Conservation (phyloP, 2,113 vertebrate species). For the Archilochus colubris region DNA sequence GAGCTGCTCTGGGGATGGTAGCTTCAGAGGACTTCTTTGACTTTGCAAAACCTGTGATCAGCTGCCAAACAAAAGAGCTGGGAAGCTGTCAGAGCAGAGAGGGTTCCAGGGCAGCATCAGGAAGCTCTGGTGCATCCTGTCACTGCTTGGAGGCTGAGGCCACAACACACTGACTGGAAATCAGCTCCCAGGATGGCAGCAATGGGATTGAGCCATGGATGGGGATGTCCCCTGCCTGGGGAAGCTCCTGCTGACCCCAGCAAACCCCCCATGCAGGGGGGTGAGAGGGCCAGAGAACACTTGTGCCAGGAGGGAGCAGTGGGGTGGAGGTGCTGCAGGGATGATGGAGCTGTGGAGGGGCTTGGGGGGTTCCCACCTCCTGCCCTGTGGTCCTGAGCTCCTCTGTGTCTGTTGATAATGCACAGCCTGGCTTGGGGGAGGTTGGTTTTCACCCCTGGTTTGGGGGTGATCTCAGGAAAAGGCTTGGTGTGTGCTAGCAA, state of each 20-base stretch:
- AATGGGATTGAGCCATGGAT: background rate
- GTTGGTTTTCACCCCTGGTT: background rate
- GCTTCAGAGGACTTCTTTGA: background rate
- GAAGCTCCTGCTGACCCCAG: background rate
- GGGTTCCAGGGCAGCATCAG: background rate
- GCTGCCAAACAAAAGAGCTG: background rate
- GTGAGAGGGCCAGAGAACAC: too few species aligned
- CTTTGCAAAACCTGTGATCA: background rate
- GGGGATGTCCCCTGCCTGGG: background rate
- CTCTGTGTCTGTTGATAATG: background rate
- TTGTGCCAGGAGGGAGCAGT: too few species aligned
- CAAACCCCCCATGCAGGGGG: too few species aligned
- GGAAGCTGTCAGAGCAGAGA: background rate
- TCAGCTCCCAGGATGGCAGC: background rate
- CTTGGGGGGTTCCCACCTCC: background rate
- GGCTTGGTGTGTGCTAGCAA: background rate
- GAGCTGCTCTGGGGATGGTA: background rate
- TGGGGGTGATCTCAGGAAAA: background rate
- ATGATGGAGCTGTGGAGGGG: fast-evolving
- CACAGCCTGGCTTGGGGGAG: background rate
- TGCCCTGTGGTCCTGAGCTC: background rate
- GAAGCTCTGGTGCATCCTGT: background rate
- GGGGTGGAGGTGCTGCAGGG: background rate
- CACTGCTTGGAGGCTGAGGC: background rate
- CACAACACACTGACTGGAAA: background rate